Conservation (phyloP, 2,113 vertebrate genomes). For the Regulus satrapa region DNA sequence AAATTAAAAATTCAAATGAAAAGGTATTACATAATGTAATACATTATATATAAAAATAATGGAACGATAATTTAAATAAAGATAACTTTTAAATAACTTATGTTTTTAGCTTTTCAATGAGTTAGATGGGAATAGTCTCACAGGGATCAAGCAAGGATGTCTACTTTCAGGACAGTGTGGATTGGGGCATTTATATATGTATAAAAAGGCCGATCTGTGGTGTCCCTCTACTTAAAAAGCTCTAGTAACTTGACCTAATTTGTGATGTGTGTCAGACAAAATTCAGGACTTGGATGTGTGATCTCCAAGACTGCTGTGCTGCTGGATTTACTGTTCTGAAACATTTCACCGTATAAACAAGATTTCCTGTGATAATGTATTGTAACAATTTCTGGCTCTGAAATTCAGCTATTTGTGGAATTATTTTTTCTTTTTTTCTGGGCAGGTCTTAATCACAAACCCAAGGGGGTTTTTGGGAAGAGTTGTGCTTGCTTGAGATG, state of each 20-base stretch:
- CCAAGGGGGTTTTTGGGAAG: background rate
- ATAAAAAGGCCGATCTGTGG: background rate
- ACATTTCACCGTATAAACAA: background rate
- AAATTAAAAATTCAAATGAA: background rate
- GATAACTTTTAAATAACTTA: background rate
- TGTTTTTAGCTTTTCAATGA: background rate
- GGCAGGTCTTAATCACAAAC: background rate
- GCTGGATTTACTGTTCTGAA: background rate
- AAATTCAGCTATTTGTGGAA: background rate
- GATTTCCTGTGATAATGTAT: background rate
- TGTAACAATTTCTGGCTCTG: background rate
- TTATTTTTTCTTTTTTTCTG: background rate
- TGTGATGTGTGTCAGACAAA: background rate
- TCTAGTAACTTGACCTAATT: background rate
- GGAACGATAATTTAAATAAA: too few relatives aligned
- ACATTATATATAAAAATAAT: background rate
- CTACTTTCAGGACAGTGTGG: background rate
- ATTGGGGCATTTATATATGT: background rate
- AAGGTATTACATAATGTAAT: background rate
- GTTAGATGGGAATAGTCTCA: background rate
- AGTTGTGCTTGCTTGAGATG: background rate
- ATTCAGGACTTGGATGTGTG: background rate
- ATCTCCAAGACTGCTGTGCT: background rate
- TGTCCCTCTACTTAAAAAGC: background rate
- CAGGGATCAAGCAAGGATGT: background rate